Conservation (phyloP, 2,113 vertebrate species). For the Syrmaticus mikado region DNA sequence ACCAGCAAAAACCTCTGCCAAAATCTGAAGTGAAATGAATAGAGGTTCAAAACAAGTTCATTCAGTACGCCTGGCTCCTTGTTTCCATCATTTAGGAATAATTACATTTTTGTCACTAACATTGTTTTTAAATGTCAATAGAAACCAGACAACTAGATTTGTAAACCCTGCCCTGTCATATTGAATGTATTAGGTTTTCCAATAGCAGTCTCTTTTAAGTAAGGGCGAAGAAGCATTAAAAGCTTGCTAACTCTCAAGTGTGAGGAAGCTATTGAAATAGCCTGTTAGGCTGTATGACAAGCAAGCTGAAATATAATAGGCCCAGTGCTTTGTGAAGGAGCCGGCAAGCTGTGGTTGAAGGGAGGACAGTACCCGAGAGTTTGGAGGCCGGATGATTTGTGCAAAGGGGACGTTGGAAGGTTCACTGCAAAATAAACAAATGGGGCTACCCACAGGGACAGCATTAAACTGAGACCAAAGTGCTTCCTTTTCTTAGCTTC, state of each 20-base stretch:
- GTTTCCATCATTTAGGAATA: slow-evolving; percentile 66
- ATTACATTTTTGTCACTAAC: slow-evolving; percentile 67
- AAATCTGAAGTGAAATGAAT: slow-evolving; percentile 64
- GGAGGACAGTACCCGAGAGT: not conserved
- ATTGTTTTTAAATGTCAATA: slow-evolving; percentile 73
- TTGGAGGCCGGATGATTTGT: slow-evolving; percentile 41
- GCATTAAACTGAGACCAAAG: slow-evolving; percentile 3
- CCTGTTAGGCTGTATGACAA: slow-evolving; percentile 43
- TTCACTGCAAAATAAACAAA: slow-evolving; percentile 47
- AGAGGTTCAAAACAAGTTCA: slow-evolving; percentile 73
- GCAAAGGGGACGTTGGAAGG: slow-evolving; percentile 24
- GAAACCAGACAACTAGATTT: slow-evolving; percentile 63
- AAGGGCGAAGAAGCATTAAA: slow-evolving; percentile 39
- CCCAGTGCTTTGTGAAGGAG: slow-evolving; percentile 22
- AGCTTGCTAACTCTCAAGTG: slow-evolving; percentile 35
- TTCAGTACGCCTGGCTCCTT: slow-evolving; percentile 38
- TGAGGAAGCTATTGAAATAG: slow-evolving; percentile 55
- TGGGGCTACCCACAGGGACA: slow-evolving; percentile 17
- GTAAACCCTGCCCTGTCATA: slow-evolving; percentile 25
- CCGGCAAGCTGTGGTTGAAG: not conserved
- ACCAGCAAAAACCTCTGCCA: slow-evolving; percentile 41
- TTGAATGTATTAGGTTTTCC: slow-evolving; percentile 61
- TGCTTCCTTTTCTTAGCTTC: slow-evolving; percentile 17
- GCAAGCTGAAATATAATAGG: slow-evolving; percentile 32
- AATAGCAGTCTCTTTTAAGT: slow-evolving; percentile 35